Base-by-base conservation (phyloP, 2,888 invertebrate genomes). In the Podotricha telesiphe region DNA sequence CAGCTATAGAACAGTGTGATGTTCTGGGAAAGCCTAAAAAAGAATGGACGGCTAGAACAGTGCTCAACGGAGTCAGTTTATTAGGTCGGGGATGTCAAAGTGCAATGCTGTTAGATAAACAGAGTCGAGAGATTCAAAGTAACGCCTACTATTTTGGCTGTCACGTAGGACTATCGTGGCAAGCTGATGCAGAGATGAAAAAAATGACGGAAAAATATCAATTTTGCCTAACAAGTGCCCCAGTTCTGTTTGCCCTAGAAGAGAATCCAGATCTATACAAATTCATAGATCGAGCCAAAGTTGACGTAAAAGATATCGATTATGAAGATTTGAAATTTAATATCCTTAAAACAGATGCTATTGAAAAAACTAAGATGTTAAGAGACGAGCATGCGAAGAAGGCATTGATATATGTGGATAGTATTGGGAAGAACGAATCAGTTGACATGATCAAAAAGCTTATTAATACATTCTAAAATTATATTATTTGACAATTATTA, bases 91-190 rank as follows among this genome's bases (percentile, higher is more conserved):
- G 97, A 2, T 98, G 97, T 76, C 95, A 96, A 86, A 95, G 96
- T 0, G 95, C 97, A 0, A 91, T 97, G 84, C 95, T 96, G 74
- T 83, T 98, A 42, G 96, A 96, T 10, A 95, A 95, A 17, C 97
- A 97, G 78, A 93, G 93, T 34, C 86, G 94, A 37, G 94, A 95
- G 5, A 88, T 95, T 1, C 96, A 97, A 78, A 94, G 95, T 72
- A 94, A 94, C 69, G 97, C 96, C 0, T 96, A 95, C 80, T 93
- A 95, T 67, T 97, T 97, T 83, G 97, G 97, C 0, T 96, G 96
- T 79, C 96, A 97, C 83, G 93, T 97, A 10, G 97, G 97, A 5
- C 91, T 96, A 63, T 96, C 97, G 1, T 96, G 96, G 95, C 97
- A 97, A 91, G 96, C 96, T 1, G 87, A 89, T 47, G 84, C 86